Base-by-base conservation (phyloP, 2,888 invertebrate genomes). In the Melipona beecheii region DNA sequence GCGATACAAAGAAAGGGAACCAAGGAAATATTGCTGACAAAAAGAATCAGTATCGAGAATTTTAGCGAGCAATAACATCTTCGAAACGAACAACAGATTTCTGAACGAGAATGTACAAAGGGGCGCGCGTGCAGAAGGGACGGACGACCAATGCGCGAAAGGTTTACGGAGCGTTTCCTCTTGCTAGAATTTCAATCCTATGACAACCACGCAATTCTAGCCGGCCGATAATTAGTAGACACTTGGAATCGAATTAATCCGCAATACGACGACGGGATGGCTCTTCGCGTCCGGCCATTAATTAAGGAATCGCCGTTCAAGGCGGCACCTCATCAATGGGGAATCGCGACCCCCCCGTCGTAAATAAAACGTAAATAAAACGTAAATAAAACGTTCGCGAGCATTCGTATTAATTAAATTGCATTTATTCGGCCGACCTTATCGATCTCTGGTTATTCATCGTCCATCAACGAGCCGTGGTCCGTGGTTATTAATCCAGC, bases 161-260 rank as follows among this genome's bases (percentile, higher is more conserved):
- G 71, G 71, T 78, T 78, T 65, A 75, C 79, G 77, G 58, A 73
- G 68, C 70, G 75, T 64, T 83, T 74, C 81, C 81, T 70, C 88
- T 77, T 86, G 77, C 82, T 75, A 76, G 87, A 87, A 89, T 89
- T 87, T 87, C 89, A 83, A 87, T 82, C 84, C 86, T 66, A 77
- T 80, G 86, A 87, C 81, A 56, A 87, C 82, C 81, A 79, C 86
- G 89, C 83, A 83, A 86, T 82, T 81, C 81, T 86, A 89, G 78
- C 72, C 83, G 54, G 66, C 78, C 83, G 89, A 88, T 89, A 89
- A 89, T 89, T 89, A 89, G 89, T 88, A 89, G 89, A 89, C 89
- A 86, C 89, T 86, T 87, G 74, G 89, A 89, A 84, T 85, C 86
- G 85, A 88, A 89, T 89, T 89, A 89, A 89, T 89, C 86, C 84